Base-by-base conservation (phyloP, 2,797 vertebrate genomes). In the Denticeps clupeoides region DNA sequence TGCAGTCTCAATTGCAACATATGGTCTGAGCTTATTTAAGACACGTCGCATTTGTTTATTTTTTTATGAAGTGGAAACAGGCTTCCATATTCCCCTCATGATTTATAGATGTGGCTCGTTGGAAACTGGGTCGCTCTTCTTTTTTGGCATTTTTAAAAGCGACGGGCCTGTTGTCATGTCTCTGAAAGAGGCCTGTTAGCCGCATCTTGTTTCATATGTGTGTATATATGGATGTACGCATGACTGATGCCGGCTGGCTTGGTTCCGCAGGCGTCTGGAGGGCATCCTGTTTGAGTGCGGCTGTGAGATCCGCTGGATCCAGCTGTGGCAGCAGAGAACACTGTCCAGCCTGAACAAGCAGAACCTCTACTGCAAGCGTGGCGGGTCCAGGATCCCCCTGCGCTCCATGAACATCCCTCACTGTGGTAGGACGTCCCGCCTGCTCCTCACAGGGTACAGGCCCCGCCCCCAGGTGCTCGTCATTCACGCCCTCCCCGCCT, bases 291-390 rank as follows among this genome's bases (percentile, higher is more conserved):
- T 99, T 40, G 87, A 89, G 69, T 99, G 94, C 37, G 91, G 91
- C 71, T 99, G 94, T 0, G 88, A 88, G 53, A 93, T 99, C 61
- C 94, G 93, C 61, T 99, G 94, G 94, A 90, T 99, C 76, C 94
- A 99, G 82, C 84, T 99, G 64, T 97, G 93, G 89, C 90, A 93
- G 78, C 85, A 91, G 74, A 87, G 87, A 72, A 87, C 87, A 0
- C 91, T 93, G 61, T 92, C 92, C 0, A 80, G 72, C 35, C 82
- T 99, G 25, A 76, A 89, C 63, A 82, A 77, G 3, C 94, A 99
- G 74, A 77, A 83, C 45, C 84, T 97, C 24, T 88, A 78, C 80
- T 99, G 94, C 73, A 82, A 85, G 70, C 85, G 75, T 1, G 75
- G 84, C 7, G 86, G 88, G 0, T 80, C 87, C 43, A 83, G 82